Evolutionary conservation across 2,797 vertebrate genomes (phyloP).

Genomic region (Spinus pinus): DNA sequence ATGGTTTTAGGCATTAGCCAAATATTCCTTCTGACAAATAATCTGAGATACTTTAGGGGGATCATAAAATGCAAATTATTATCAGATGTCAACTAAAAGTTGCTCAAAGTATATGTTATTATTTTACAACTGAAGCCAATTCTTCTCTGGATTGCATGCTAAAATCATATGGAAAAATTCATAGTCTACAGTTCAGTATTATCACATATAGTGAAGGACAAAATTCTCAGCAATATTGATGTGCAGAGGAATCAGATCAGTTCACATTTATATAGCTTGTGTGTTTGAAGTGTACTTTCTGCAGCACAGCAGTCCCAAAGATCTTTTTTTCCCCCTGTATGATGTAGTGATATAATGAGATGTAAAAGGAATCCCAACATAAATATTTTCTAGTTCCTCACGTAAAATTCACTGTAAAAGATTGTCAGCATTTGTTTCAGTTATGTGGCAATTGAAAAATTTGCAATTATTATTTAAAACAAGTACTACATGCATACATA

Average conservation of each 20-base stretch:
- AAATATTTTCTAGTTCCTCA: not conserved
- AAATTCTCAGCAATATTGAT: not conserved
- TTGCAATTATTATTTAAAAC: not conserved
- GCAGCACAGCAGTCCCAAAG: not conserved
- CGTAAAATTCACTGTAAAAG: not conserved
- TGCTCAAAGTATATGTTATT: not conserved
- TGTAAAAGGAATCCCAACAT: not conserved
- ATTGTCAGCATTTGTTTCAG: not conserved
- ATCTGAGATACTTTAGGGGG: not conserved
- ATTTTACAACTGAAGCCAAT: not conserved
- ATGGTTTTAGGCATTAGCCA: not conserved
- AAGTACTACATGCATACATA: too few species aligned
- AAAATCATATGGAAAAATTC: not conserved
- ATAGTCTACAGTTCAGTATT: not conserved
- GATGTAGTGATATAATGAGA: not conserved
- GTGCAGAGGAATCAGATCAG: not conserved
- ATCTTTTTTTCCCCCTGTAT: not conserved
- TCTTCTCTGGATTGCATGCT: not conserved
- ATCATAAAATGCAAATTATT: not conserved
- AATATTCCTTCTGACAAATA: not conserved
- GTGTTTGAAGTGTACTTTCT: not conserved
- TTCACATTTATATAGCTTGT: not conserved
- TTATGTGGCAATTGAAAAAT: not conserved
- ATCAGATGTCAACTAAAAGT: not conserved
- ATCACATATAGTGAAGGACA: not conserved